phyloP scores from a whole-genome alignment of 2,888 invertebrate species.

The Onchidella celtica region DNA sequence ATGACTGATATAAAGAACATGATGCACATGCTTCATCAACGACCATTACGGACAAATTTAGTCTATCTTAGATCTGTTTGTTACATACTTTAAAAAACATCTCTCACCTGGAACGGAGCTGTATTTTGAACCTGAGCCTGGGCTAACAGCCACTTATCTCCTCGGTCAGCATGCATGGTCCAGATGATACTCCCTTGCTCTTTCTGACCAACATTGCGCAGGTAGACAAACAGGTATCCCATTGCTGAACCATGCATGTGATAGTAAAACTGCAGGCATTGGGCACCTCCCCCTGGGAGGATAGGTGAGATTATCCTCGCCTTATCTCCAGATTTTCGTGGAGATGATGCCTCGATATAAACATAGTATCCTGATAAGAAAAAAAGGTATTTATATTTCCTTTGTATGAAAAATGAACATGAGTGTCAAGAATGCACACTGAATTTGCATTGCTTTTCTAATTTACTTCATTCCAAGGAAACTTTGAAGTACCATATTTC shows the following conservation, averaged over 20 bases:
- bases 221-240: slow-evolving; percentile 66
- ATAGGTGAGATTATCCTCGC: slow-evolving; percentile 81
- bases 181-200: slow-evolving; percentile 46
- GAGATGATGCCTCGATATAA: slow-evolving; percentile 61
- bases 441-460: neutral
- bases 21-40: no score
- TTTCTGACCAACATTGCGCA: neutral
- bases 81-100: no score
- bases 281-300: slow-evolving; percentile 62
- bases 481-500: no score
- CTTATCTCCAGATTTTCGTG: slow-evolving; percentile 80
- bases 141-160: slow-evolving; percentile 70
- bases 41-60: no score
- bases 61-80: no score
- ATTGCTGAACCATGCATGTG: slow-evolving; percentile 73
- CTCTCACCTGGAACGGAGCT: slow-evolving; percentile 64
- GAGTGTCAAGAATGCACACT: neutral
- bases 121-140: slow-evolving; percentile 62
- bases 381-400: neutral
- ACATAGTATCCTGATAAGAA: slow-evolving; percentile 65
- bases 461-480: neutral
- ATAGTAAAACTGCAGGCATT: slow-evolving; percentile 76
- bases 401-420: neutral
- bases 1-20: no score
- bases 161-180: slow-evolving; percentile 67